Evolutionary conservation across 2,113 vertebrate species (phyloP).

Genomic region (Poecile atricapillus): DNA sequence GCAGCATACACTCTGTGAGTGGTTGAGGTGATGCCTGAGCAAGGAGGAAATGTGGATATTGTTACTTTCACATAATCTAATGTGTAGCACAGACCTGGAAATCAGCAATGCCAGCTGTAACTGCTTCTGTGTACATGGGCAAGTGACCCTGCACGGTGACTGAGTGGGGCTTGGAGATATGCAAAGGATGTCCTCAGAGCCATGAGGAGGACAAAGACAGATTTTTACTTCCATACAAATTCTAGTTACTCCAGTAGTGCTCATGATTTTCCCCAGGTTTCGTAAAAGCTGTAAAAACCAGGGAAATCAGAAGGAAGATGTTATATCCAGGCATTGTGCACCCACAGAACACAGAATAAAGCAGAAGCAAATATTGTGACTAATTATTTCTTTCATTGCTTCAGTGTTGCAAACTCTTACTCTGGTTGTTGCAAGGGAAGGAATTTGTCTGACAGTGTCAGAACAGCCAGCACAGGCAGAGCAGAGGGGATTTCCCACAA

Average conservation of each 20-base stretch:
- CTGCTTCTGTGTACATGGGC: neutral
- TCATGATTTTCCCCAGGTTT: neutral
- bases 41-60: neutral
- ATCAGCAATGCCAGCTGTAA: neutral
- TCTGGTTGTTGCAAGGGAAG: neutral
- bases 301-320: neutral
- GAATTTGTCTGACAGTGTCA: neutral
- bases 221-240: neutral
- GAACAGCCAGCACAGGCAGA: neutral
- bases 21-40: neutral
- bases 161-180: neutral
- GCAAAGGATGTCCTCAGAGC: neutral
- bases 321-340: neutral
- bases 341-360: neutral
- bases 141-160: neutral
- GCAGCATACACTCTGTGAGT: neutral
- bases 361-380: neutral
- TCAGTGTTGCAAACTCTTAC: neutral
- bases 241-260: neutral
- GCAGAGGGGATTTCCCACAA: neutral
- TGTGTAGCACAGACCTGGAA: neutral
- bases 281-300: neutral
- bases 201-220: neutral
- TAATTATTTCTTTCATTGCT: neutral
- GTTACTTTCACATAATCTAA: neutral